phyloP scores from a whole-genome alignment of 2,888 invertebrate genomes.

The Ectemnius cavifrons region DNA sequence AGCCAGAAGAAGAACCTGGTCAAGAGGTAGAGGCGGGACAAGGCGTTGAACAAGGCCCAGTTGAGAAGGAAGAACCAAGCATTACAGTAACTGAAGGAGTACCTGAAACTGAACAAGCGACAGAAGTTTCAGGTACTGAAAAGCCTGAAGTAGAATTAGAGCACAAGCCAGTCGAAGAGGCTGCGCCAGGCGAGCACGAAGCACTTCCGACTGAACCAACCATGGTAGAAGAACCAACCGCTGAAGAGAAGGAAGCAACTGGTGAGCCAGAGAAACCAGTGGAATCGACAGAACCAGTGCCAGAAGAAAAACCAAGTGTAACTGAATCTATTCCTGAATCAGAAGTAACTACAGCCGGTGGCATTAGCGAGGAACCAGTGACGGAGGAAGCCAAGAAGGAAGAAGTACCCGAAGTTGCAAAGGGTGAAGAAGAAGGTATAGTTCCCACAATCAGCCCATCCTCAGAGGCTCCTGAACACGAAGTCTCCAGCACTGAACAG shows the following conservation, averaged over 20 bases:
- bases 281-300: slow-evolving; percentile 15
- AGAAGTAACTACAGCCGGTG: slow-evolving; percentile 40
- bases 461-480: slow-evolving; percentile 21
- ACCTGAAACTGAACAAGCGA: slow-evolving; percentile 20
- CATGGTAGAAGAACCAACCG: slow-evolving; percentile 4
- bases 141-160: slow-evolving; percentile 41
- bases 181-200: slow-evolving; percentile 33
- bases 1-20: slow-evolving; percentile 31
- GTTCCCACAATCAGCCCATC: slow-evolving; percentile 7
- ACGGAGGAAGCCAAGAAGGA: slow-evolving; percentile 35
- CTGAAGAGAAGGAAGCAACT: slow-evolving; percentile 45
- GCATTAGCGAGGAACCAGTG: slow-evolving; percentile 10
- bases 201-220: slow-evolving; percentile 35
- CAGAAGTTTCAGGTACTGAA: slow-evolving; percentile 39
- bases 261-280: slow-evolving; percentile 24
- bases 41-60: neutral
- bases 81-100: slow-evolving; percentile 6
- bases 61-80: neutral
- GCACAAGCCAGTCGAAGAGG: slow-evolving; percentile 45
- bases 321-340: slow-evolving; percentile 32
- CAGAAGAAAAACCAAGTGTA: slow-evolving; percentile 22
- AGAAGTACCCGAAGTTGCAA: neutral
- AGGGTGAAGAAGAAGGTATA: slow-evolving; percentile 27
- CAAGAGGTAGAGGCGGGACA: slow-evolving; percentile 37
- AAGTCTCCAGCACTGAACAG: slow-evolving; percentile 43